phyloP scores from a whole-genome alignment of 2,888 invertebrate genomes.

The Sarcophaga subvicina region DNA sequence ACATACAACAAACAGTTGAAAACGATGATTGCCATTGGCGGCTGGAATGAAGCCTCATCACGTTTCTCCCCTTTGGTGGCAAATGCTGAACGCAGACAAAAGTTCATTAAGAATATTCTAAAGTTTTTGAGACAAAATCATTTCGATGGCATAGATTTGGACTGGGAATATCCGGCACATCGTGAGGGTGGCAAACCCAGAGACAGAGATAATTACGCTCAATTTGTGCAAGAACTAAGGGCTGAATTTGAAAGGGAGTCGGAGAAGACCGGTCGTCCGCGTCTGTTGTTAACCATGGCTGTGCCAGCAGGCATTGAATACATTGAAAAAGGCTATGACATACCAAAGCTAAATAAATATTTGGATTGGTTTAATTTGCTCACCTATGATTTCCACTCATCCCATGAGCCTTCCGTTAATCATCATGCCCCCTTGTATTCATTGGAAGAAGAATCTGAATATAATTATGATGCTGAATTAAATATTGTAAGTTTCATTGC shows the following conservation, averaged over 20 bases:
- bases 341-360: slow-evolving; percentile 92
- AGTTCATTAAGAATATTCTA: slow-evolving; percentile 91
- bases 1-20: slow-evolving; percentile 96
- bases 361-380: slow-evolving; percentile 96
- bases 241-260: slow-evolving; percentile 95
- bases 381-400: slow-evolving; percentile 96
- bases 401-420: slow-evolving; percentile 94
- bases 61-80: slow-evolving; percentile 95
- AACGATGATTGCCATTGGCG: slow-evolving; percentile 94
- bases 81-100: slow-evolving; percentile 88
- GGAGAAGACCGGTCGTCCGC: slow-evolving; percentile 90
- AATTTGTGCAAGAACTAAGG: slow-evolving; percentile 92
- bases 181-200: slow-evolving; percentile 88
- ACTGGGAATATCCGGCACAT: slow-evolving; percentile 87
- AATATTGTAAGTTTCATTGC: slow-evolving; percentile 89
- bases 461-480: slow-evolving; percentile 93
- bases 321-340: slow-evolving; percentile 95
- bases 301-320: slow-evolving; percentile 97
- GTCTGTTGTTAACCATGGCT: slow-evolving; percentile 94
- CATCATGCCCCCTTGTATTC: slow-evolving; percentile 94
- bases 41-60: slow-evolving; percentile 96
- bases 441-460: slow-evolving; percentile 90
- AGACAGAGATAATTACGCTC: slow-evolving; percentile 93
- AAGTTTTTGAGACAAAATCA: slow-evolving; percentile 95
- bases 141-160: slow-evolving; percentile 95